Conservation (phyloP, 2,888 invertebrate genomes). For the Allygus modestus region DNA sequence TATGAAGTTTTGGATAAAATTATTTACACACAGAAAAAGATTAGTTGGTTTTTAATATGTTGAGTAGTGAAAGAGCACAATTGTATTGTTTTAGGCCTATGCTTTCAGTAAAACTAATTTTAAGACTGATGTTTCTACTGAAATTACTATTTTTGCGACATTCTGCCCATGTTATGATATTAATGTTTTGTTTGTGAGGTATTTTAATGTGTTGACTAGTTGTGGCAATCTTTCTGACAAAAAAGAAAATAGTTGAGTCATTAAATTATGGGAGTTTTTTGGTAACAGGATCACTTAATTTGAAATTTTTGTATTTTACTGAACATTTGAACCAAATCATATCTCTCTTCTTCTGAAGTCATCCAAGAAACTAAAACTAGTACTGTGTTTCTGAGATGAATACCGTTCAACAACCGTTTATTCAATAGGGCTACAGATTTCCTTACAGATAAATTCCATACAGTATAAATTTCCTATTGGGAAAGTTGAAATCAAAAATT, state of each 20-base stretch:
- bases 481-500: no score
- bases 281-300: slow-evolving; percentile 49
- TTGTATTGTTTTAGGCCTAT: slow-evolving; percentile 62
- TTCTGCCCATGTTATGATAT: slow-evolving; percentile 58
- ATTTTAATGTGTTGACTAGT: slow-evolving; percentile 36
- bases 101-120: slow-evolving; percentile 62
- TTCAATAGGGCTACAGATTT: no score
- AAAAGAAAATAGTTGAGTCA: slow-evolving; percentile 36
- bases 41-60: slow-evolving; percentile 57
- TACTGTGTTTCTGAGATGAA: no score
- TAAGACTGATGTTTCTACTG: slow-evolving; percentile 65
- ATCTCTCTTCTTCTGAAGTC: no score
- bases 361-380: no score
- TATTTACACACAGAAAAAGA: slow-evolving; percentile 46
- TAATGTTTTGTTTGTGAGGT: slow-evolving; percentile 56
- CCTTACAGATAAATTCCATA: no score
- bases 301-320: background rate
- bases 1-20: slow-evolving; percentile 55
- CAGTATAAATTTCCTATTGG: no score
- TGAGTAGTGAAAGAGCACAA: slow-evolving; percentile 60
- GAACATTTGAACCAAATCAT: no score
- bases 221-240: slow-evolving; percentile 47
- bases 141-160: slow-evolving; percentile 64
- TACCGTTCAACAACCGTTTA: no score
- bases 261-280: slow-evolving; percentile 27